A percentile compares a stretch with the other conserved stretches of the same genome.
Evolutionary conservation across 1,140 invertebrate genomes (phyloP).

Genomic region (Ceratitis capitata): DNA sequence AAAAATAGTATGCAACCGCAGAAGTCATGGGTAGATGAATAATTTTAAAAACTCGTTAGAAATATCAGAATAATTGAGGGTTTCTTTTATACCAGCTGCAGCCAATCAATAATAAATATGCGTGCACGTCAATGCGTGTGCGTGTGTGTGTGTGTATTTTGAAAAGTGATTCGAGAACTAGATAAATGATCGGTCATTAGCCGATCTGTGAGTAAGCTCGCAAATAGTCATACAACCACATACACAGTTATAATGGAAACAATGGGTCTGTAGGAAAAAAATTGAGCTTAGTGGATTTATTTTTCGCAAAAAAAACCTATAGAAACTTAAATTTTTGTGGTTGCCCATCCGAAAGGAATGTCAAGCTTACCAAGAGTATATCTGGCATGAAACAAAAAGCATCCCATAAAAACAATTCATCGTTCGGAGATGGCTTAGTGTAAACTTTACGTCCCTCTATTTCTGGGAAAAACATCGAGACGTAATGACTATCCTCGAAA

Average conservation of each 20-base stretch:
- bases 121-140: not conserved
- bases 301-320: not conserved
- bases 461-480: no score
- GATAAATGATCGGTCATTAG: slow-evolving; percentile 31
- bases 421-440: no score
- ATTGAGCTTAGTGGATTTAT: not conserved
- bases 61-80: not conserved
- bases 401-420: no score
- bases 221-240: not conserved
- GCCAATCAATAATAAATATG: not conserved
- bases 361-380: no score
- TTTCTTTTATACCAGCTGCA: not conserved
- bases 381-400: no score
- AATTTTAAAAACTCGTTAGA: not conserved
- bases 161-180: not conserved
- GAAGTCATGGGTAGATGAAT: not conserved
- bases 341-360: no score
- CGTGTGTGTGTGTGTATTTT: not conserved
- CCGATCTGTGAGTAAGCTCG: not conserved
- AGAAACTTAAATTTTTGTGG: no score
- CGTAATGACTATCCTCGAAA: no score
- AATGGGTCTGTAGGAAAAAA: not conserved
- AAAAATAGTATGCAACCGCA: not conserved
- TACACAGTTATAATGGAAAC: not conserved
- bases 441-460: no score